Conservation (phyloP, 2,888 invertebrate species). For the Choreutis nemorana region DNA sequence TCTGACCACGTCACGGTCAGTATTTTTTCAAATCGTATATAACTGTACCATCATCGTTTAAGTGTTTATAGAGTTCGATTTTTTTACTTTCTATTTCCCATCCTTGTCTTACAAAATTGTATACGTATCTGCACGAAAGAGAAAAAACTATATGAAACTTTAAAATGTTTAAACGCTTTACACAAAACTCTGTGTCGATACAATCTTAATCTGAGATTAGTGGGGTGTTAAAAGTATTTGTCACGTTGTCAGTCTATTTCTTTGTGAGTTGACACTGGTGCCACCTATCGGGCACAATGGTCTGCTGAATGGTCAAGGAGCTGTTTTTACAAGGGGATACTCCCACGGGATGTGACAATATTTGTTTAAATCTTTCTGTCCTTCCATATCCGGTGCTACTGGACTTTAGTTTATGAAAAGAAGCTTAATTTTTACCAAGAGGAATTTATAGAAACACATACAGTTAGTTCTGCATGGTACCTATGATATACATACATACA, state of each 20-base stretch:
- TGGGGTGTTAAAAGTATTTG: conserved; percentile 38
- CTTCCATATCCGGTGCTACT: conserved; percentile 25
- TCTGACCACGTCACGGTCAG: conserved; percentile 20
- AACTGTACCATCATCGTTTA: background rate
- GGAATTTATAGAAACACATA: too few relatives aligned
- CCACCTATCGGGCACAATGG: conserved; percentile 45
- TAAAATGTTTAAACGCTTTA: conserved; percentile 53
- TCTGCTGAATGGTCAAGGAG: conserved; percentile 22
- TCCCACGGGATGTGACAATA: conserved; percentile 36
- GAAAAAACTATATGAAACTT: conserved; percentile 35
- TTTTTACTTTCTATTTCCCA: too few relatives aligned
- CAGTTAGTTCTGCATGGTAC: too few relatives aligned
- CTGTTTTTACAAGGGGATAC: conserved; percentile 11
- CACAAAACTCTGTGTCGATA: conserved; percentile 46
- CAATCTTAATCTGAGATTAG: conserved; percentile 57
- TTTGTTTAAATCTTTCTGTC: conserved; percentile 23
- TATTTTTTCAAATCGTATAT: conserved; percentile 22
- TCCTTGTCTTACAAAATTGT: conserved; percentile 13
- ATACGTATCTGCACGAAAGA: conserved; percentile 33
- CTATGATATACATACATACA: too few relatives aligned
- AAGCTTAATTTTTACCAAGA: too few relatives aligned
- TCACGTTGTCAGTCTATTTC: conserved; percentile 29
- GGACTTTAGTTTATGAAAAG: too few relatives aligned
- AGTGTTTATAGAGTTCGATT: too few relatives aligned
- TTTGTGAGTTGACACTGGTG: conserved; percentile 28